Evolutionary conservation across 1,140 invertebrate genomes (phyloP).

Genomic region (Teleopsis dalmanni): DNA sequence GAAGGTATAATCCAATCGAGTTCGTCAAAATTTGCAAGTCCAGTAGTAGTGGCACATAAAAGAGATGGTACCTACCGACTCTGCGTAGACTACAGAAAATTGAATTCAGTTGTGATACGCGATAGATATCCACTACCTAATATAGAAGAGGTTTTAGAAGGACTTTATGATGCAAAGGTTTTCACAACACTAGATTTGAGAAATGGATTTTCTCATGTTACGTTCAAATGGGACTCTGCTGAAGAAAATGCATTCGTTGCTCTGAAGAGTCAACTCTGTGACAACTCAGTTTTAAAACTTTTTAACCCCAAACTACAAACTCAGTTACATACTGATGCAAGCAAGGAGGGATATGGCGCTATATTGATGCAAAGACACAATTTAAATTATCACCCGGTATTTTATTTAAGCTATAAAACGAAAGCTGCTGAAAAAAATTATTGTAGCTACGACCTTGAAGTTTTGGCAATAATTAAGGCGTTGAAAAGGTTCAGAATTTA

Average conservation of each 20-base stretch:
- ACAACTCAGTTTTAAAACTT: slow-evolving; percentile 27
- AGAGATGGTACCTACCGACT: neutral
- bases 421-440: slow-evolving; percentile 21
- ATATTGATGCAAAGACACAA: slow-evolving; percentile 2
- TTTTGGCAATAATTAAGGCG: slow-evolving; percentile 20
- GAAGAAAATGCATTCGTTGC: slow-evolving; percentile 1
- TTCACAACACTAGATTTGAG: too few relatives aligned
- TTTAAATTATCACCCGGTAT: slow-evolving; percentile 23
- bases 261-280: neutral
- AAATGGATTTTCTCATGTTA: slow-evolving; percentile 12
- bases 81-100: slow-evolving; percentile 2
- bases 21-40: slow-evolving; percentile 1
- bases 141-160: slow-evolving; percentile 1
- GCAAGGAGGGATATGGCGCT: slow-evolving; percentile 16
- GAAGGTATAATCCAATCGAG: neutral
- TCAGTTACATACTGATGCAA: slow-evolving; percentile 26
- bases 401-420: slow-evolving; percentile 26
- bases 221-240: neutral
- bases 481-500: slow-evolving; percentile 25
- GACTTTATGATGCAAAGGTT: slow-evolving; percentile 5
- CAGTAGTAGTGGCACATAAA: slow-evolving; percentile 4
- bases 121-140: neutral
- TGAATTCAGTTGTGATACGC: neutral
- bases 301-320: slow-evolving; percentile 19
- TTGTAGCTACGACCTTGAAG: slow-evolving; percentile 25